Base-by-base conservation (phyloP, 2,797 vertebrate genomes). In the Scomberomorus guttatus region DNA sequence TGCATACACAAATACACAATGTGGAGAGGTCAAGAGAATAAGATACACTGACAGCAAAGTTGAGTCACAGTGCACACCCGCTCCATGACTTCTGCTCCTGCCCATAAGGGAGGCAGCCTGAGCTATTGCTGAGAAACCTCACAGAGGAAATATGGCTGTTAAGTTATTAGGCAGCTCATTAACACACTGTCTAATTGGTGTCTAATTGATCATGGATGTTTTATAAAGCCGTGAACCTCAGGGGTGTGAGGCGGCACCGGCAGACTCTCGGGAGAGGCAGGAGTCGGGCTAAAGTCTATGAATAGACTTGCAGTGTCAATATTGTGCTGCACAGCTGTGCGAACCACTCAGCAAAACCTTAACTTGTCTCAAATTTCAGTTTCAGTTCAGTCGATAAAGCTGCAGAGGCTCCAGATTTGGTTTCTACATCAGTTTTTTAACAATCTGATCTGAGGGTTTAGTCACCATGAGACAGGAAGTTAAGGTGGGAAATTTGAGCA, bases 121-220 rank as follows among this genome's bases (percentile, higher is more conserved):
- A 76, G 78, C 64, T 58, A 57, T 44, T 81, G 77, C 68, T 71
- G 71, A 66, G 65, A 82, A 83, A 73, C 63, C 82, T 86, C 77
- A 84, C 79, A 78, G 82, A 81, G 87, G 81, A 85, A 87, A 86
- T 81, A 72, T 77, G 65, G 60, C 82, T 90, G 87, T 90, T 85
- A 89, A 90, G 86, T 91, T 90, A 88, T 94, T 90, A 93, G 84
- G 88, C 82, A 82, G 81, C 82, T 93, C 89, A 89, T 92, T 92
- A 90, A 84, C 89, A 92, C 70, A 1, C 86, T 87, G 77, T 83
- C 88, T 92, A 93, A 94, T 91, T 93, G 90, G 89, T 87, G 90
- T 91, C 89, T 93, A 93, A 94, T 91, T 94, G 89, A 94, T 93
- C 84, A 61, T 80, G 82, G 89, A 77, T 90, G 89, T 89, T 93